phyloP scores from a whole-genome alignment of 2,113 vertebrate species.

The Columba janthina region DNA sequence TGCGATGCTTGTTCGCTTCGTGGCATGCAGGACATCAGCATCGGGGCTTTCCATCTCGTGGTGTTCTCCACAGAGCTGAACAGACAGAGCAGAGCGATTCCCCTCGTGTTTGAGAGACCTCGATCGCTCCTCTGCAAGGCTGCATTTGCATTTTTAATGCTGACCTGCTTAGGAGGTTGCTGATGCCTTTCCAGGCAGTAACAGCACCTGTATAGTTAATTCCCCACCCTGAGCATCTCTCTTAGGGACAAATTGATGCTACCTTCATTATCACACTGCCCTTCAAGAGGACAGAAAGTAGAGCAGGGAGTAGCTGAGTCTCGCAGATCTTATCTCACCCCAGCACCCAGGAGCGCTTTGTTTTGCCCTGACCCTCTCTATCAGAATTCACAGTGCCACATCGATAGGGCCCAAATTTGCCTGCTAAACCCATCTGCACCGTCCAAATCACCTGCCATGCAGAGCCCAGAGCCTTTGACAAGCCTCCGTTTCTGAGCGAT shows the following conservation, averaged over 20 bases:
- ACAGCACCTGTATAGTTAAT: background rate
- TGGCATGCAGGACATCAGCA: background rate
- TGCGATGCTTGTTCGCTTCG: background rate
- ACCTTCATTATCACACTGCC: background rate
- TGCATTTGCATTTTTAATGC: background rate
- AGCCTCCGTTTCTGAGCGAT: background rate
- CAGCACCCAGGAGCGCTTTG: background rate
- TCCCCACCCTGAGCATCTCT: background rate
- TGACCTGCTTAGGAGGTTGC: background rate
- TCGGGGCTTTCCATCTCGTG: background rate
- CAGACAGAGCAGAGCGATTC: background rate
- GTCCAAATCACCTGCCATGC: background rate
- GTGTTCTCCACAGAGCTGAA: background rate
- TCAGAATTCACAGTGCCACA: rapidly evolving
- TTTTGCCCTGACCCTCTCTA: background rate
- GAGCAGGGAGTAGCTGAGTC: background rate
- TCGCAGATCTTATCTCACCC: background rate
- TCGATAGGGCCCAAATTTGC: background rate
- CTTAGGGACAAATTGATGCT: background rate
- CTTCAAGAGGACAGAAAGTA: background rate
- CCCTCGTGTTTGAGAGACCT: rapidly evolving
- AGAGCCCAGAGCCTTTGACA: background rate
- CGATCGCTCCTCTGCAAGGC: background rate
- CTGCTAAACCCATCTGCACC: background rate
- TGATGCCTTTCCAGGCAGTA: background rate